A percentile compares a stretch with the other conserved stretches of the same genome.
phyloP scores from a whole-genome alignment of 1,140 invertebrate species.

The Zaprionus gabonicus region DNA sequence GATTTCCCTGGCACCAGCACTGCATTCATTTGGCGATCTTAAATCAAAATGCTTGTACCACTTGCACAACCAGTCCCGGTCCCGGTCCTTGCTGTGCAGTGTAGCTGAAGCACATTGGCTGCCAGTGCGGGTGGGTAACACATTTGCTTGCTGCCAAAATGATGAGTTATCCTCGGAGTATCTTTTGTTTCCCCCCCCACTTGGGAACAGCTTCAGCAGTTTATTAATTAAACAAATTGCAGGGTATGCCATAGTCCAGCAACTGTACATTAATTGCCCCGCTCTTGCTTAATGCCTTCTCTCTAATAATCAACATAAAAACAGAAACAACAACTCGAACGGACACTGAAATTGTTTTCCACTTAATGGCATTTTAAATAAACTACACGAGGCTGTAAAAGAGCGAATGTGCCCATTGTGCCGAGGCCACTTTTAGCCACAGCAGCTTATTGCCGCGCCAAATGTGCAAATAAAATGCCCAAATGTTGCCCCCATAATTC shows the following conservation, averaged over 20 bases:
- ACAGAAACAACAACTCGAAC: conserved; percentile 42
- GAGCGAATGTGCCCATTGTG: conserved; percentile 41
- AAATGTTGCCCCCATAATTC: conserved; percentile 50
- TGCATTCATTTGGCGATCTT: conserved; percentile 72
- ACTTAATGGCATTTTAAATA: conserved; percentile 79
- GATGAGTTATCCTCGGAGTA: not conserved
- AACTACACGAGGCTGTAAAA: conserved; percentile 72
- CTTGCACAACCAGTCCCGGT: not conserved
- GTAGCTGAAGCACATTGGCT: conserved; percentile 5
- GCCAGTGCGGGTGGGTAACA: not conserved
- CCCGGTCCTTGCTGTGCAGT: not conserved
- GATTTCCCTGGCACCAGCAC: conserved; percentile 62
- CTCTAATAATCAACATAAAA: conserved; percentile 65
- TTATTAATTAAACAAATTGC: not conserved
- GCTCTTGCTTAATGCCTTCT: conserved; percentile 18
- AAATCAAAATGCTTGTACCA: conserved; percentile 63
- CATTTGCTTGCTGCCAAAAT: not conserved
- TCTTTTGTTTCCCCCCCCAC: not conserved
- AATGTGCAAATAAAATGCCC: conserved; percentile 70
- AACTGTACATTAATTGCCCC: not conserved
- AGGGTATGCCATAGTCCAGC: conserved; percentile 41
- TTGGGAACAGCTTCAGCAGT: not conserved
- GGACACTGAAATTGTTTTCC: conserved; percentile 69
- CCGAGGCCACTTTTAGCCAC: conserved; percentile 65
- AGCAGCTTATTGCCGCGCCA: conserved; percentile 69